Evolutionary conservation across 2,888 invertebrate species (phyloP).

Genomic region (Idaea straminata): DNA sequence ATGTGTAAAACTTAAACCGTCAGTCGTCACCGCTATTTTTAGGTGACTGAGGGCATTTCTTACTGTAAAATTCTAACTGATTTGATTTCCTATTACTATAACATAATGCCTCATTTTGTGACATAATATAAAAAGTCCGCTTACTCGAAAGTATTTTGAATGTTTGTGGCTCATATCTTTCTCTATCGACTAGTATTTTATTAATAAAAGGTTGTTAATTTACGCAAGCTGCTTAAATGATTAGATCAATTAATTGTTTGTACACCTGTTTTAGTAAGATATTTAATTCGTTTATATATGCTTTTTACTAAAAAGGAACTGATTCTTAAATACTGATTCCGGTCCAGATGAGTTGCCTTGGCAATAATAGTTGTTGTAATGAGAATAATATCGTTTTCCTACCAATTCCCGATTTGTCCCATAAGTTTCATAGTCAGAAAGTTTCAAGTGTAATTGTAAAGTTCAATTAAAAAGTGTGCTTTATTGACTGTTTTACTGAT

Average conservation of each 20-base stretch:
- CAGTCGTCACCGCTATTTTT: too few species aligned
- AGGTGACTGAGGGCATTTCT: too few species aligned
- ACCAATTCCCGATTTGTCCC: constrained; percentile 50
- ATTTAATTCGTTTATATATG: neutral
- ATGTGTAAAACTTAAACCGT: too few species aligned
- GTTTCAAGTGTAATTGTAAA: constrained; percentile 53
- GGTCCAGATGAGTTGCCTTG: constrained; percentile 19
- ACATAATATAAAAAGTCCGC: too few species aligned
- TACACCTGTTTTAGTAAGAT: neutral
- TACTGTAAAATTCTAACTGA: too few species aligned
- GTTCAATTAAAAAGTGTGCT: constrained; percentile 49
- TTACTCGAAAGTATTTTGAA: too few species aligned
- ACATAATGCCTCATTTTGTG: too few species aligned
- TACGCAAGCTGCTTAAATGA: too few species aligned
- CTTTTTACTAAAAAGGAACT: neutral
- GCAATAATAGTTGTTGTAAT: constrained; percentile 7
- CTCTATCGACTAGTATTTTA: neutral
- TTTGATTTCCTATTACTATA: too few species aligned
- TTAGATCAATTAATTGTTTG: neutral
- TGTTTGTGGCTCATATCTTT: neutral
- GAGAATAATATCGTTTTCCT: neutral
- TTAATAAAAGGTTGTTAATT: neutral
- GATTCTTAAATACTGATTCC: constrained; percentile 6
- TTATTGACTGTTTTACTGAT: constrained; percentile 16
- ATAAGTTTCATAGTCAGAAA: constrained; percentile 49